Evolutionary conservation across 2,888 invertebrate genomes (phyloP).

Genomic region (Drosophila siamana): DNA sequence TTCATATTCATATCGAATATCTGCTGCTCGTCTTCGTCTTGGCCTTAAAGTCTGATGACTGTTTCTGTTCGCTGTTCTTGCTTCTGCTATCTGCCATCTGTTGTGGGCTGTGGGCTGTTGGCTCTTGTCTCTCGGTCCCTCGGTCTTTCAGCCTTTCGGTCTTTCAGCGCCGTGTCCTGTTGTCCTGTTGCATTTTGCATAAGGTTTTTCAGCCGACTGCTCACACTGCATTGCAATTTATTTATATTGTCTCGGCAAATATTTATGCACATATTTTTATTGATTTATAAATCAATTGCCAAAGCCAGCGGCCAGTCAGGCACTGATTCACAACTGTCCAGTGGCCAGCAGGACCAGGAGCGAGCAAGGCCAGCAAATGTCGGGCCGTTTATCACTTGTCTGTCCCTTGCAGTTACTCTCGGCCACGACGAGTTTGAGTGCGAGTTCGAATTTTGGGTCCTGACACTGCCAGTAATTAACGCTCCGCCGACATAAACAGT

Average conservation of each 20-base stretch:
- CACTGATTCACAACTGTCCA: conserved; percentile 28
- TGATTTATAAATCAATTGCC: conserved; percentile 78
- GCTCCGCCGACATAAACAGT: conserved; percentile 47
- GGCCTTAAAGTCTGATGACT: conserved; percentile 1
- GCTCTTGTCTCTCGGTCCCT: not conserved
- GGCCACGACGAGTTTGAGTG: not conserved
- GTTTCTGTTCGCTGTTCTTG: not conserved
- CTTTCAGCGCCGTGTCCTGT: no score
- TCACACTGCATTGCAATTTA: conserved; percentile 68
- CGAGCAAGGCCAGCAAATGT: not conserved
- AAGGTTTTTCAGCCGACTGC: conserved; percentile 62
- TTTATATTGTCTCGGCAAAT: conserved; percentile 75
- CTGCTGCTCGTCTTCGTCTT: not conserved
- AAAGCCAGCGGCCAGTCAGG: conserved; percentile 14
- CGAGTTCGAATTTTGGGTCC: not conserved
- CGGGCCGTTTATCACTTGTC: conserved; percentile 51
- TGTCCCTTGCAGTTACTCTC: conserved; percentile 27
- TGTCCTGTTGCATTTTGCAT: conserved; percentile 69
- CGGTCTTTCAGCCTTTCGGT: no score
- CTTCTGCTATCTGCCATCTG: not conserved
- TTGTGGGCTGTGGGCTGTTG: not conserved
- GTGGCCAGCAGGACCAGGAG: not conserved
- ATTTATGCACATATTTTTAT: conserved; percentile 75
- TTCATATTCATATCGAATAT: conserved; percentile 3
- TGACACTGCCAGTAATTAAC: conserved; percentile 61